Base-by-base conservation (phyloP, 2,797 vertebrate genomes). In the Salmo trutta region DNA sequence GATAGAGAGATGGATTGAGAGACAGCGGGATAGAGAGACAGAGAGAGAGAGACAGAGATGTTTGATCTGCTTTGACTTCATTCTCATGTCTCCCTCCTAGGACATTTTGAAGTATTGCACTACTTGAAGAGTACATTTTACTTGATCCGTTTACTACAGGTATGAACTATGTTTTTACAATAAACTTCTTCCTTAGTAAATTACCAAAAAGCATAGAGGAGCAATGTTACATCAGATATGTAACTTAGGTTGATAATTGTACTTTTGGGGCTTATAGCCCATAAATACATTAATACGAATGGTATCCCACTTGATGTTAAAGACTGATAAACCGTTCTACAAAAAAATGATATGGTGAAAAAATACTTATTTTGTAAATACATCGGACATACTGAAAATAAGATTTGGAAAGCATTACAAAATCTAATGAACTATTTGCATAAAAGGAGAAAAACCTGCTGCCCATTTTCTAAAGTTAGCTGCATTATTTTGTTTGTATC, bases 1-100 rank as follows among this genome's bases (percentile, higher is more conserved):
- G 24, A 24, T 24, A 24, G 24, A 24, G 24, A 24, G 24, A 24
- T 24, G 24, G 24, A 24, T 24, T 0, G 24, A 24, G 24, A 24
- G 24, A 24, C 24, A 24, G 64, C 41, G 77, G 33, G 17, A 79
- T 21, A 76, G 66, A 59, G 53, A 73, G 15, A 27, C 19, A 17
- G 73, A 62, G 59, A 15, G 19, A 67, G 2, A 19, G 29, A 19
- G 16, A 65, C 16, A 51, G 71, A 3, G 29, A 59, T 77, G 65
- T 64, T 47, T 68, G 47, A 79, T 66, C 3, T 36, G 66, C 74
- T 77, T 82, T 81, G 90, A 74, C 73, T 33, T 85, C 78, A 86
- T 85, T 88, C 87, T 79, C 81, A 82, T 91, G 83, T 90, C 93
- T 94, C 93, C 93, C 93, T 93, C 93, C 91, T 85, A 88, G 88